Evolutionary conservation across 2,888 invertebrate species (phyloP).

Genomic region (Lutraria lutraria): DNA sequence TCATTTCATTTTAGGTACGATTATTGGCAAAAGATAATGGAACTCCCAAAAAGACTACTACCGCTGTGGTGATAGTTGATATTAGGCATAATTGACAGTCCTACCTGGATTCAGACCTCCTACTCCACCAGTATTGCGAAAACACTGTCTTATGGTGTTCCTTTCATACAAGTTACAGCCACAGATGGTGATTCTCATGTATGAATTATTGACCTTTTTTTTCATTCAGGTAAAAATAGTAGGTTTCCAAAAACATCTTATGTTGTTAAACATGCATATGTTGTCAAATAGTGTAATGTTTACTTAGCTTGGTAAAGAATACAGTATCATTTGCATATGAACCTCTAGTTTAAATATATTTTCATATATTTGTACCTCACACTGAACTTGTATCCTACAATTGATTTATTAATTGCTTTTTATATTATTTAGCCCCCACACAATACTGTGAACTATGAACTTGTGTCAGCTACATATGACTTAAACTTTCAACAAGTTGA

Average conservation of each 20-base stretch:
- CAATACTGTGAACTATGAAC: slow-evolving; percentile 77
- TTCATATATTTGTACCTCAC: no score
- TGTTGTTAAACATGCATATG: no score
- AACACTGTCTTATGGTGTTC: slow-evolving; percentile 69
- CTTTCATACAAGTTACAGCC: slow-evolving; percentile 70
- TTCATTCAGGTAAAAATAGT: no score
- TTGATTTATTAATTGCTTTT: neutral
- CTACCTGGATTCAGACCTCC: slow-evolving; percentile 62
- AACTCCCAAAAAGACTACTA: slow-evolving; percentile 75
- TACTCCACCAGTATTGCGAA: slow-evolving; percentile 68
- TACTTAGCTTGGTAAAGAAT: no score
- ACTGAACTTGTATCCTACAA: no score
- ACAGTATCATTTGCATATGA: no score
- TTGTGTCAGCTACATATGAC: slow-evolving; percentile 61
- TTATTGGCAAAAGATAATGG: slow-evolving; percentile 83
- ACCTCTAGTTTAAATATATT: no score
- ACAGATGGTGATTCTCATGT: slow-evolving; percentile 71
- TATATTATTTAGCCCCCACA: slow-evolving; percentile 73
- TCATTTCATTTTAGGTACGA: slow-evolving; percentile 73
- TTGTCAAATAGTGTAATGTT: no score
- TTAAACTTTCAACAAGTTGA: slow-evolving; percentile 28
- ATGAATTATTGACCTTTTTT: no score
- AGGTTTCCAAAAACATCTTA: no score
- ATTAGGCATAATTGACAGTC: slow-evolving; percentile 80
- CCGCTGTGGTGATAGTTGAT: slow-evolving; percentile 78